Conservation (phyloP, 2,888 invertebrate species). For the Eustalomyia histrio region DNA sequence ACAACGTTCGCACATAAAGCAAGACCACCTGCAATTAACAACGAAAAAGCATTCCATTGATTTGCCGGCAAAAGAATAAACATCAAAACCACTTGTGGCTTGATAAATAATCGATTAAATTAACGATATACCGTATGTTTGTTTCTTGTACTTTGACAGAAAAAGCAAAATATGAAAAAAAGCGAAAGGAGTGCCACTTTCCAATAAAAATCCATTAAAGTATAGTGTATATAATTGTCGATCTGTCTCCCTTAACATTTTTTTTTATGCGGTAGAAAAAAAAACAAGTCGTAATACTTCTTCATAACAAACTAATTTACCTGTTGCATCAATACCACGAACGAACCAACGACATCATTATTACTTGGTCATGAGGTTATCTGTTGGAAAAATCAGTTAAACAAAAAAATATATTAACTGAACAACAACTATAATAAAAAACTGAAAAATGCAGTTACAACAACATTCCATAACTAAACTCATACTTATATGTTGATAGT, state of each 20-base stretch:
- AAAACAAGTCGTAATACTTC: conserved; percentile 20
- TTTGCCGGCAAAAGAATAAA: conserved; percentile 12
- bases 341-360: conserved; percentile 36
- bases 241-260: neutral
- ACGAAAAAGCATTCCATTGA: neutral
- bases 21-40: conserved; percentile 24
- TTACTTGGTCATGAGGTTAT: conserved; percentile 57
- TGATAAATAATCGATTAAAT: conserved; percentile 24
- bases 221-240: conserved; percentile 13
- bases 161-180: conserved; percentile 9
- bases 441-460: conserved; percentile 39
- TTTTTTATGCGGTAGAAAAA: neutral
- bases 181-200: conserved; percentile 42
- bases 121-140: neutral
- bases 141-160: neutral
- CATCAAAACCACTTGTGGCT: conserved; percentile 14
- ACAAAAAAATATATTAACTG: conserved; percentile 17
- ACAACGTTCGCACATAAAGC: neutral
- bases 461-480: conserved; percentile 27
- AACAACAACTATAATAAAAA: neutral
- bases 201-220: conserved; percentile 16
- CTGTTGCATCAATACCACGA: conserved; percentile 45
- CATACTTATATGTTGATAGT: too few species aligned
- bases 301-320: conserved; percentile 16
- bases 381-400: conserved; percentile 42